Conservation (phyloP, 2,113 vertebrate genomes). For the Ochotona princeps region DNA sequence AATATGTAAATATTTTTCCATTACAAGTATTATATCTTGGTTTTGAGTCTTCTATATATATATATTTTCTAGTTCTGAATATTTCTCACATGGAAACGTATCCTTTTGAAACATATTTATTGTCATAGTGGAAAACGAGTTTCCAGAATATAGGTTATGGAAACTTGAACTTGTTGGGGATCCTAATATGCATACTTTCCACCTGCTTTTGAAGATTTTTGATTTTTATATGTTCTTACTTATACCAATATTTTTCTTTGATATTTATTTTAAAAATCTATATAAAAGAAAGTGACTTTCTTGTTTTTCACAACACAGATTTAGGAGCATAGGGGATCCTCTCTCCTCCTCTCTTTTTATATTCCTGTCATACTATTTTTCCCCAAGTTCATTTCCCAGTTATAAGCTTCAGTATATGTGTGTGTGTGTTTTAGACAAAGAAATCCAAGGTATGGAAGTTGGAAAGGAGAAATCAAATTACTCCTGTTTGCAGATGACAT, state of each 20-base stretch:
- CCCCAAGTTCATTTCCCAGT: too few species aligned
- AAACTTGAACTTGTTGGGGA: neutral
- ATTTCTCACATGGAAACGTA: neutral
- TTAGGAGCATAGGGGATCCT: too few species aligned
- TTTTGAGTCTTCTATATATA: neutral
- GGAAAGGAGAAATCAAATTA: too few species aligned
- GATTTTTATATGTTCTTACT: neutral
- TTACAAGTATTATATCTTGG: neutral
- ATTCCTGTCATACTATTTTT: too few species aligned
- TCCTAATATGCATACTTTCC: neutral
- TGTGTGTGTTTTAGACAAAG: too few species aligned
- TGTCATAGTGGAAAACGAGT: neutral
- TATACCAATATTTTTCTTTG: neutral
- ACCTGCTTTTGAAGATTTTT: neutral
- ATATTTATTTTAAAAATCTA: too few species aligned
- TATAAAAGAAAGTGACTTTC: too few species aligned
- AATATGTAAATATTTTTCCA: neutral
- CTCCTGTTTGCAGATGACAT: too few species aligned
- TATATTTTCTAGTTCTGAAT: slow-evolving; percentile 11
- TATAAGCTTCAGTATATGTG: too few species aligned
- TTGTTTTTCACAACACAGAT: too few species aligned
- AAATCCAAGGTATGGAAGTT: too few species aligned
- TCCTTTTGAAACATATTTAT: neutral
- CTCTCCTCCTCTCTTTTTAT: too few species aligned
- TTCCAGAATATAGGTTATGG: neutral